Base-by-base conservation (phyloP, 2,888 invertebrate species). In the Habroteleia sp. region DNA sequence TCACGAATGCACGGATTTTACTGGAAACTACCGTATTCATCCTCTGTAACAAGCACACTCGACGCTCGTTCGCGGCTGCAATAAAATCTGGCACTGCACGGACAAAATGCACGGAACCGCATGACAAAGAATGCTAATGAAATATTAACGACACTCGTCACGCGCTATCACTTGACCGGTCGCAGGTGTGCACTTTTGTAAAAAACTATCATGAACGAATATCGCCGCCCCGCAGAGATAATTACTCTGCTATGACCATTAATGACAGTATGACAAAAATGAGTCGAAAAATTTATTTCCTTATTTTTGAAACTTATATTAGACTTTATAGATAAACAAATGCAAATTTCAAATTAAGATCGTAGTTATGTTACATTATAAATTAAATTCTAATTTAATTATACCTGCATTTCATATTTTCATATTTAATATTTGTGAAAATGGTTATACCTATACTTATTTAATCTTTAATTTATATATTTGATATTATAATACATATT, bases 111-210 rank as follows among this genome's bases (percentile, higher is more conserved):
- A 76, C 54, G 68, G 68, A 73, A 78, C 73, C 74, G 72, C 78
- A 73, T 79, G 72, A 81, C 81, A 83, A 83, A 79, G 82, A 83
- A 83, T 82, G 79, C 81, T 84, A 84, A 85, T 85, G 82, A 82
- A 85, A 85, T 84, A 84, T 85, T 85, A 82, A 83, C 82, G 81
- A 81, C 81, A 79, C 82, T 78, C 81, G 81, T 81, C 81, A 84
- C 81, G 82, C 80, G 80, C 79, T 65, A 60, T 62, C 60, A 68
- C 68, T 74, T 74, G 72, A 63, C 62, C 71, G 58, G 60, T 50
- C 62, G 65, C 74, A 77, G 42, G 50, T 74, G 74, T 56, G 35
- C 69, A 52, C 62, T 66, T 68, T 68, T 66, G 56, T 37, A 74
- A 74, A 74, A 74, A 74, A n/a, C 48, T 33, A 20, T 50, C 63